A percentile compares a stretch with the other conserved stretches of the same genome.
Conservation (phyloP, 2,113 vertebrate species). For the Colinus virginianus region DNA sequence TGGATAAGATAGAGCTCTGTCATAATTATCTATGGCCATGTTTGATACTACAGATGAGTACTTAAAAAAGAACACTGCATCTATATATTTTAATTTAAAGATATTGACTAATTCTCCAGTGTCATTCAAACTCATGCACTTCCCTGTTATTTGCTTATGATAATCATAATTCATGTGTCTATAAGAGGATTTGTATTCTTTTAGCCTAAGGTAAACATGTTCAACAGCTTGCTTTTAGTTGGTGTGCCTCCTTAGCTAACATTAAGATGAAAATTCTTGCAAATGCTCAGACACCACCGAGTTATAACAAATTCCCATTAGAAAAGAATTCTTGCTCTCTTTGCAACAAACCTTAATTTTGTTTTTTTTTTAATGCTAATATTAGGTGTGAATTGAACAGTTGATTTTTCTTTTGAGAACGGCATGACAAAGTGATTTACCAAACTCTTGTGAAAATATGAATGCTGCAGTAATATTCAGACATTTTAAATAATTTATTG, state of each 20-base stretch:
- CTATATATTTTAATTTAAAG: slow-evolving; percentile 38
- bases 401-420: slow-evolving; percentile 45
- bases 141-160: slow-evolving; percentile 18
- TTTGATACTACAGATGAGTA: not conserved
- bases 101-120: not conserved
- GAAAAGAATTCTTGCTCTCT: slow-evolving; percentile 43
- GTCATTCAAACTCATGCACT: not conserved
- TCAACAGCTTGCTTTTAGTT: slow-evolving; percentile 17
- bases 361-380: slow-evolving; percentile 48
- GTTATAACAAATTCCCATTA: not conserved
- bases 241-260: not conserved
- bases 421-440: slow-evolving; percentile 64
- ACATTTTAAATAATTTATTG: slow-evolving; percentile 81
- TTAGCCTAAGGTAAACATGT: slow-evolving; percentile 27
- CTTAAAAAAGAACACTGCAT: not conserved
- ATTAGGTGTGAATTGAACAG: slow-evolving; percentile 6
- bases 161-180: slow-evolving; percentile 23
- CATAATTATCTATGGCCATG: not conserved
- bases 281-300: slow-evolving; percentile 24
- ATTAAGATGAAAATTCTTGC: slow-evolving; percentile 11
- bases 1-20: not conserved
- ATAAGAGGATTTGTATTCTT: slow-evolving; percentile 55
- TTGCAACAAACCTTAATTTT: slow-evolving; percentile 15
- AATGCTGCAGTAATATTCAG: slow-evolving; percentile 71
- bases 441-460: slow-evolving; percentile 69